These are phyloP conservation scores for Junco hyemalis DNA, from an alignment of 2,113 vertebrate species.

Conservation along the genomic window DNA sequence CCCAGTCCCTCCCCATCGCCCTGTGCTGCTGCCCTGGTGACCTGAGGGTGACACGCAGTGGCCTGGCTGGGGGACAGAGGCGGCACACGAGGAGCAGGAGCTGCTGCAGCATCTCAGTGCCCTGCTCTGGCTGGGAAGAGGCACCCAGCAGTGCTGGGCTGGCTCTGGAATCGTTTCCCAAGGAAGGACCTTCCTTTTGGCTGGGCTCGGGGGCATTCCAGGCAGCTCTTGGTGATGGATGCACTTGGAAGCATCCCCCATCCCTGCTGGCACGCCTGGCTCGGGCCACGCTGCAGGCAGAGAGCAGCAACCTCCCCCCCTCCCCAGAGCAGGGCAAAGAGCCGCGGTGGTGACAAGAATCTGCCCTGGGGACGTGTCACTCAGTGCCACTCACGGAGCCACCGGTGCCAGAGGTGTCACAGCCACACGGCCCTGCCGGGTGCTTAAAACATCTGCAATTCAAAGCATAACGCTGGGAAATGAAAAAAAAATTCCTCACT, in stretches of 20 bases:
- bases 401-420: background rate
- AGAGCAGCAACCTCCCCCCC: background rate
- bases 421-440: rapidly evolving
- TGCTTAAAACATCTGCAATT: rapidly evolving
- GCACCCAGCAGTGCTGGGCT: background rate
- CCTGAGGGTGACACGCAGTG: background rate
- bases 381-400: rapidly evolving
- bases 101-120: background rate
- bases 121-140: background rate
- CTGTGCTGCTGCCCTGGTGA: background rate
- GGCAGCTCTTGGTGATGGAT: background rate
- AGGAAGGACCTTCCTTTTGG: background rate
- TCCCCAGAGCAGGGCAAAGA: background rate
- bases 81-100: background rate
- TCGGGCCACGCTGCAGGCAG: background rate
- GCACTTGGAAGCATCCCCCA: background rate
- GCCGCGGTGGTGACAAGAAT: background rate
- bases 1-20: background rate
- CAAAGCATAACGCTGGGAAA: background rate
- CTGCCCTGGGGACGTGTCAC: rapidly evolving
- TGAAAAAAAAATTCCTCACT: background rate
- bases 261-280: background rate
- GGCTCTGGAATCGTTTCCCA: background rate
- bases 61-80: rapidly evolving
- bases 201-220: rapidly evolving